Percentiles rank a stretch among this genome's conserved stretches.
Conservation (phyloP, 2,888 invertebrate species). For the Athalia cordata region DNA sequence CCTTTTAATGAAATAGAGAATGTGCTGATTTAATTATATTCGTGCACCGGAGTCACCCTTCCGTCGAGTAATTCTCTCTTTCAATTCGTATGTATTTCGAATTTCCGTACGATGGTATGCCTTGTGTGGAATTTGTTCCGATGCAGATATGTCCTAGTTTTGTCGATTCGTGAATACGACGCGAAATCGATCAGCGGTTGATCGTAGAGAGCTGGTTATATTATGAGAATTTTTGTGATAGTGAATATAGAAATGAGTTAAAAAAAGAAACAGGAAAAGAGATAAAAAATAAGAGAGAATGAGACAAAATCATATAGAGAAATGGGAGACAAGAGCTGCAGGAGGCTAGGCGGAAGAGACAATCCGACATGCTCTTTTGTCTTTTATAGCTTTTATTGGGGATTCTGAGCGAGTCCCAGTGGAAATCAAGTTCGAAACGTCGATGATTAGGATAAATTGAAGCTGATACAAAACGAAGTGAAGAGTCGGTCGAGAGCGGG, state of each 20-base stretch:
- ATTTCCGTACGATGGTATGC: too few species aligned
- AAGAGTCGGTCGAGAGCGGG: constrained; percentile 46
- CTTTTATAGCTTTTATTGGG: constrained; percentile 43
- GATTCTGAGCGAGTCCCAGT: constrained; percentile 54
- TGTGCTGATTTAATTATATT: too few species aligned
- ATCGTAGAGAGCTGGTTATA: too few species aligned
- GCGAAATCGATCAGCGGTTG: too few species aligned
- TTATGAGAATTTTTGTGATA: background rate
- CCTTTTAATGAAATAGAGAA: too few species aligned
- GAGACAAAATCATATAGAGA: background rate
- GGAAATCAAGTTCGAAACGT: constrained; percentile 62
- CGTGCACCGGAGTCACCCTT: too few species aligned
- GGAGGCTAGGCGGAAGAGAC: background rate
- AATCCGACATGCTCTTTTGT: constrained; percentile 39
- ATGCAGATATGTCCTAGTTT: too few species aligned
- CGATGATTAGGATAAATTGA: constrained; percentile 67
- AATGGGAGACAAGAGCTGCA: background rate
- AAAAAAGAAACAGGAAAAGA: background rate
- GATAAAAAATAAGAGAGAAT: background rate
- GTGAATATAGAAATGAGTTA: background rate
- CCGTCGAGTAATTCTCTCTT: too few species aligned
- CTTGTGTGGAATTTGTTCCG: too few species aligned
- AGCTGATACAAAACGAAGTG: constrained; percentile 53
- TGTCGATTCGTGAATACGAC: too few species aligned
- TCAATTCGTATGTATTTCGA: too few species aligned